Conservation (phyloP, 2,113 vertebrate genomes). For the Labeo catla region DNA sequence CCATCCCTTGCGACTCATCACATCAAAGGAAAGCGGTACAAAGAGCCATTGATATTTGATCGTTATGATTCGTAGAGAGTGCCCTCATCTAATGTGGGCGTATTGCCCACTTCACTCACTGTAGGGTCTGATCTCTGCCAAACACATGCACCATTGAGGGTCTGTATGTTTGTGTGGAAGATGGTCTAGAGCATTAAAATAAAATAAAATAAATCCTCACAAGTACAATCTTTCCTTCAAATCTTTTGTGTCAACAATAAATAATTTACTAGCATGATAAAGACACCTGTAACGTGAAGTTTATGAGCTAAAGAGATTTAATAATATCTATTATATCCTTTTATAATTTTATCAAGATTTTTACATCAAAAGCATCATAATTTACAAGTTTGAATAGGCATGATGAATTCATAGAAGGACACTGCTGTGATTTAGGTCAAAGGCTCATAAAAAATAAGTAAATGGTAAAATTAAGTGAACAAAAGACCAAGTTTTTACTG, state of each 20-base stretch:
- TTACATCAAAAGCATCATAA: too few relatives aligned
- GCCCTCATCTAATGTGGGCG: conserved; percentile 7
- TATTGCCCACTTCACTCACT: conserved; percentile 35
- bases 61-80: conserved; percentile 43
- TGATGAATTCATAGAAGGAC: too few relatives aligned
- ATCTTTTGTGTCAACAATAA: neutral
- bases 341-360: too few relatives aligned
- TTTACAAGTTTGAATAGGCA: too few relatives aligned
- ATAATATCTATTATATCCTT: neutral
- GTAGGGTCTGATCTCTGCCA: conserved; percentile 22
- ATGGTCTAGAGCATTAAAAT: neutral
- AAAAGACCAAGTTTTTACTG: too few relatives aligned
- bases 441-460: too few relatives aligned
- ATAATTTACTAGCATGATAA: neutral
- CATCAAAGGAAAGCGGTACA: conserved; percentile 44
- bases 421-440: too few relatives aligned
- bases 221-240: neutral
- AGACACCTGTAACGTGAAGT: neutral
- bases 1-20: conserved; percentile 35
- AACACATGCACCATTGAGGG: conserved; percentile 27
- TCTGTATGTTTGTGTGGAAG: neutral
- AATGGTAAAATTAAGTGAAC: too few relatives aligned
- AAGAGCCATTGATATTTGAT: conserved; percentile 38
- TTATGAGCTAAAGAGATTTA: neutral
- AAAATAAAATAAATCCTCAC: neutral